These are phyloP conservation scores for Zingel zingel DNA, from an alignment of 2,113 vertebrate species.

Conservation along the genomic window DNA sequence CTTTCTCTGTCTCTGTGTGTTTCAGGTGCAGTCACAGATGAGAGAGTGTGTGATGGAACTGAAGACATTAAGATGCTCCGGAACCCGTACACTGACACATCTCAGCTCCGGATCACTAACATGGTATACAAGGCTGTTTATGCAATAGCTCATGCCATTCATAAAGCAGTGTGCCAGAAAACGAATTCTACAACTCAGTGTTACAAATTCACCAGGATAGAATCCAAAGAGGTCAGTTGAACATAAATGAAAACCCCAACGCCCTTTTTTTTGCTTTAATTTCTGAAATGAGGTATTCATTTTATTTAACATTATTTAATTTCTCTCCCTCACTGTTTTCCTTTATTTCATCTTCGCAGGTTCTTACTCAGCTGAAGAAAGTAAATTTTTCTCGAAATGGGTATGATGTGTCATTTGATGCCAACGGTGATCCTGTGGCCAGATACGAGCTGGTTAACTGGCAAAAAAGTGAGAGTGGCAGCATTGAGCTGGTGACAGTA, in stretches of 20 bases:
- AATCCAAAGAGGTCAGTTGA: slow-evolving; percentile 67
- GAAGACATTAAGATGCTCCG: slow-evolving; percentile 67
- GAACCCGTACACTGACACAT: slow-evolving; percentile 77
- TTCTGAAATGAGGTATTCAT: neutral
- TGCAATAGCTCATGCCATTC: slow-evolving; percentile 79
- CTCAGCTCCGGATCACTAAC: slow-evolving; percentile 78
- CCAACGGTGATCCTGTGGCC: slow-evolving; percentile 78
- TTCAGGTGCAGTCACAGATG: neutral
- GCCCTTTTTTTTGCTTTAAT: neutral
- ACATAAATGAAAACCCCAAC: neutral
- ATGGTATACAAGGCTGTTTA: slow-evolving; percentile 83
- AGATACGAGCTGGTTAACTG: slow-evolving; percentile 81
- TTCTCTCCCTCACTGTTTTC: neutral
- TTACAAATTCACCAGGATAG: slow-evolving; percentile 49
- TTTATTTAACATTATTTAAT: neutral
- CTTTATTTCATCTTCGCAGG: slow-evolving; percentile 40
- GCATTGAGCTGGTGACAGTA: slow-evolving; percentile 67
- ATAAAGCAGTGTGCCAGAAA: slow-evolving; percentile 67
- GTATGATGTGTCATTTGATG: slow-evolving; percentile 76
- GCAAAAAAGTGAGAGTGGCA: slow-evolving; percentile 64
- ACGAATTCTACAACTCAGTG: slow-evolving; percentile 45
- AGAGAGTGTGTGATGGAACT: slow-evolving; percentile 68
- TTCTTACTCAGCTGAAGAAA: slow-evolving; percentile 72
- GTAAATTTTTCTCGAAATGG: slow-evolving; percentile 71
- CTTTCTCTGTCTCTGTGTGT: neutral